Base-by-base conservation (phyloP, 2,797 vertebrate genomes). In the Hypotaenidia philippensis region DNA sequence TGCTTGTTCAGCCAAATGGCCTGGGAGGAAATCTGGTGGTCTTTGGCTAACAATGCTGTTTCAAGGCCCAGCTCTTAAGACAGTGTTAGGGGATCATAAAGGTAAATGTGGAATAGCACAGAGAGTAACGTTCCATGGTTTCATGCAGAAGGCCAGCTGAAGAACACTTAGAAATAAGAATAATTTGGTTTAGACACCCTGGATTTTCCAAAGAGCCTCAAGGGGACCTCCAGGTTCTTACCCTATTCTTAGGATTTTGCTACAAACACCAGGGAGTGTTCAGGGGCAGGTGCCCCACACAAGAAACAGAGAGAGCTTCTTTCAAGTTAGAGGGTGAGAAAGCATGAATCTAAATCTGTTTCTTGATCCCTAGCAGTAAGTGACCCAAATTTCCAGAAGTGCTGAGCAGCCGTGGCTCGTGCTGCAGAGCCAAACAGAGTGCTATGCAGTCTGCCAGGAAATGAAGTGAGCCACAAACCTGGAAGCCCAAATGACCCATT, bases 381-480 rank as follows among this genome's bases (percentile, higher is more conserved):
- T 72, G 80, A 55, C 85, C 26, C 47, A 61, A 55, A 82, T 76
- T 78, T 76, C 66, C 74, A 84, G 63, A 82, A 88, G 56, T 20
- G 45, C 61, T 81, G 72, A 90, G 87, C 63, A 90, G 83, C 64
- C 7, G 0, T 63, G 83, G 83, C 85, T 95, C 8, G 3, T 36
- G 52, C 11, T 4, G 45, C 13, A 10, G 50, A 91, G 53, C 69
- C 13, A 19, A 88, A 41, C 32, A 29, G 29, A 47, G 23, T n/a
- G 56, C 70, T 93, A 49, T 2, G 4, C 22, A 78, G 82, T 45
- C 84, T 90, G 92, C 84, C 94, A 93, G 84, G 40, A 87, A 95
- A 89, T 17, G 7, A 86, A 83, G 11, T 26, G 21, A 96, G 89
- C 91, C 94, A 96, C 92, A 89, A 93, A 89, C 69, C 84, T 96